Conservation (phyloP, 92 coral and sea anemone species). For the Epizoanthus scotinus region DNA sequence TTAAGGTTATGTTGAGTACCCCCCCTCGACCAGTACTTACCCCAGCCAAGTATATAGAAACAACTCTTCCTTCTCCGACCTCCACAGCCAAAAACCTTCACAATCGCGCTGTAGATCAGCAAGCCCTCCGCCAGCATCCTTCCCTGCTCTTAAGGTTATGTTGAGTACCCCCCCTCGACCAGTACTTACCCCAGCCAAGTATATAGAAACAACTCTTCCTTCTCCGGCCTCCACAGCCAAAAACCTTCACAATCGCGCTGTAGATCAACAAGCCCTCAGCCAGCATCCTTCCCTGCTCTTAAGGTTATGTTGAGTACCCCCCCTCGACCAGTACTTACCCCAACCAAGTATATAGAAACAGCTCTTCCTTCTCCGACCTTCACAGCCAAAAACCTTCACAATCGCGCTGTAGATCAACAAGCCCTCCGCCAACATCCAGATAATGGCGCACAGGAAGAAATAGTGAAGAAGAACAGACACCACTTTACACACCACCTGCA, state of each 20-base stretch:
- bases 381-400: slow-evolving; percentile 56
- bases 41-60: slow-evolving; percentile 76
- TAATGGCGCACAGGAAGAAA: slow-evolving; percentile 68
- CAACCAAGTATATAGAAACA: slow-evolving; percentile 71
- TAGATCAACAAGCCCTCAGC: slow-evolving; percentile 71
- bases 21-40: slow-evolving; percentile 39
- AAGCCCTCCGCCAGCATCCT: slow-evolving; percentile 75
- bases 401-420: slow-evolving; percentile 65
- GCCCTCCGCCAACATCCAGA: slow-evolving; percentile 80
- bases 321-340: slow-evolving; percentile 50
- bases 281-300: slow-evolving; percentile 48
- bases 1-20: background rate
- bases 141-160: too few relatives aligned
- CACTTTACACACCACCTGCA: slow-evolving; percentile 53
- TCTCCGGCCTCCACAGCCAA: too few relatives aligned
- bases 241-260: slow-evolving; percentile 64
- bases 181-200: slow-evolving; percentile 76
- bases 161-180: background rate
- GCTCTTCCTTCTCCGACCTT: slow-evolving; percentile 46
- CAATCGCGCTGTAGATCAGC: slow-evolving; percentile 64
- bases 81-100: too few relatives aligned
- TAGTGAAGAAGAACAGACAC: slow-evolving; percentile 62
- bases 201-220: slow-evolving; percentile 55
- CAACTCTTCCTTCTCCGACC: slow-evolving; percentile 49
- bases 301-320: too few relatives aligned